These are phyloP conservation scores for Paragorgia papillata DNA, from an alignment of 92 coral and sea anemone genomes.

Conservation along the genomic window DNA sequence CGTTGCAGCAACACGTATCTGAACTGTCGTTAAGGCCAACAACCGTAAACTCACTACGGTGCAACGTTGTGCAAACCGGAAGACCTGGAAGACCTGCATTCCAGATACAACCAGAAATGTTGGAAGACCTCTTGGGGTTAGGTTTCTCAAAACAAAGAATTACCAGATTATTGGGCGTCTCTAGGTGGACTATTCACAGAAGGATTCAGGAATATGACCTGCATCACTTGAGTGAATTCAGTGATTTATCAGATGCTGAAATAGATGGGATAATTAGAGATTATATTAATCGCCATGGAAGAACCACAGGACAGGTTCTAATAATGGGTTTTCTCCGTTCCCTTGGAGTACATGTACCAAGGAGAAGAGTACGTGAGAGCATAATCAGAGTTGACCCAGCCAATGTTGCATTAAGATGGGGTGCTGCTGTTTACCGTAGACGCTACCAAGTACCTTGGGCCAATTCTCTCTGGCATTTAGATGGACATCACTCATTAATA, in stretches of 20 bases:
- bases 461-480: conserved; percentile 40
- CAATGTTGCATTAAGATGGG: conserved; percentile 37
- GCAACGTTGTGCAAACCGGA: too few relatives aligned
- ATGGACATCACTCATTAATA: conserved; percentile 44
- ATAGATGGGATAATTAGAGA: conserved; percentile 59
- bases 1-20: too few relatives aligned
- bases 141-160: conserved; percentile 65
- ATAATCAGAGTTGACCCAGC: conserved; percentile 38
- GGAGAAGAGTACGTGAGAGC: conserved; percentile 28
- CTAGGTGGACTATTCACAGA: conserved; percentile 63
- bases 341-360: conserved; percentile 38
- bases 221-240: conserved; percentile 47
- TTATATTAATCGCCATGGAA: conserved; percentile 69
- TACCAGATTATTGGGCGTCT: conserved; percentile 66
- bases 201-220: conserved; percentile 57
- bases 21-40: too few relatives aligned
- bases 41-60: too few relatives aligned
- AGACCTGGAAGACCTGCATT: conserved; percentile 63
- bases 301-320: conserved; percentile 61
- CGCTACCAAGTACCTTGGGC: conserved; percentile 44
- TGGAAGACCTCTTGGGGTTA: conserved; percentile 64
- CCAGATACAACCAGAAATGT: conserved; percentile 54
- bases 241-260: conserved; percentile 49
- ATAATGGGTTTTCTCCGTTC: conserved; percentile 57
- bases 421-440: conserved; percentile 29